These are phyloP conservation scores for Seriola quinqueradiata DNA, from an alignment of 2,113 vertebrate species.

Conservation along the genomic window DNA sequence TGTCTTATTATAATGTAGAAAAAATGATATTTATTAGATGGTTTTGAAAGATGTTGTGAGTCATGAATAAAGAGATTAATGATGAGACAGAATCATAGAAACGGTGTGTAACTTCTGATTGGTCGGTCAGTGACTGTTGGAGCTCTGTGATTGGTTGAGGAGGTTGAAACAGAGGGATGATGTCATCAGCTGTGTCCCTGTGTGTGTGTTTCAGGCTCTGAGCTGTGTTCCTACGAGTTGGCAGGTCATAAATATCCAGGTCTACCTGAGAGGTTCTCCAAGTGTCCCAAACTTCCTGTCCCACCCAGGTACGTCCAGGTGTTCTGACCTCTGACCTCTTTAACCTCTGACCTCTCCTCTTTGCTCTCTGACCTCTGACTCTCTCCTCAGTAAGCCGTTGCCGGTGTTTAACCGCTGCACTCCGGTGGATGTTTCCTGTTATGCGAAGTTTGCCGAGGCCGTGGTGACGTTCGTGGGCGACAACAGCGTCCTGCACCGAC, in stretches of 20 bases:
- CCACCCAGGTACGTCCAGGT: slow-evolving; percentile 90
- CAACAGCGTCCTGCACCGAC: slow-evolving; percentile 95
- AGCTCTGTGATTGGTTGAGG: not conserved
- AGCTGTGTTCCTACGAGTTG: slow-evolving; percentile 92
- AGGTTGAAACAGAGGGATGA: not conserved
- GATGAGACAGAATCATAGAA: too few relatives aligned
- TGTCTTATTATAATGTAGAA: too few relatives aligned
- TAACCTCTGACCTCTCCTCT: not conserved
- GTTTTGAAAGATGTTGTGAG: too few relatives aligned
- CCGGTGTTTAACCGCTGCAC: slow-evolving; percentile 99
- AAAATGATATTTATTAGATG: too few relatives aligned
- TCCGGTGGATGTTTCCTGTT: slow-evolving; percentile 96
- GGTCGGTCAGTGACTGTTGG: not conserved
- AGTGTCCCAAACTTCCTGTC: slow-evolving; percentile 96
- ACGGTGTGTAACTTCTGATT: too few relatives aligned
- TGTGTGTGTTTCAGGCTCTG: slow-evolving; percentile 86
- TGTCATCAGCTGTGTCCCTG: not conserved
- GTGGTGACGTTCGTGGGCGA: slow-evolving; percentile 98
- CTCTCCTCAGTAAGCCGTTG: slow-evolving; percentile 87
- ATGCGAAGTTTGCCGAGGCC: slow-evolving; percentile 95
- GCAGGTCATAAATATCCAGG: slow-evolving; percentile 89
- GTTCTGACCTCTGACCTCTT: too few relatives aligned
- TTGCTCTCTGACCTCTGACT: slow-evolving; percentile 7
- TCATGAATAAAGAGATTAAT: too few relatives aligned
- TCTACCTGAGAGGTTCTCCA: slow-evolving; percentile 83